Percentiles rank a stretch among this genome's conserved stretches.
These are phyloP conservation scores for Actenoides hombroni DNA, from an alignment of 2,113 vertebrate genomes.

Conservation along the genomic window DNA sequence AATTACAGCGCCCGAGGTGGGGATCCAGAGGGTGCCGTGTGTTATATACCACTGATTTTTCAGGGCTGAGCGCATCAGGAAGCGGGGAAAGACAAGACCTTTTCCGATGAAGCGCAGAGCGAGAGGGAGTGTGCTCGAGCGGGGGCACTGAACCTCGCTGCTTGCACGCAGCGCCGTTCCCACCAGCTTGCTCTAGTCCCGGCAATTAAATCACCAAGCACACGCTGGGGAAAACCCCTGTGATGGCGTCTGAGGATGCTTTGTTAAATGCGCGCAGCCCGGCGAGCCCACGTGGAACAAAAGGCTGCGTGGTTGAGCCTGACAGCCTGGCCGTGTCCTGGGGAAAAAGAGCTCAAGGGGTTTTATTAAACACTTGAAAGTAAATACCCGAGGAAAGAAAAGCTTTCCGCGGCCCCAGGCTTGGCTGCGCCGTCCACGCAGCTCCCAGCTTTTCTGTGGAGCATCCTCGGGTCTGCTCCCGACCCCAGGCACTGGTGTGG, in stretches of 20 bases:
- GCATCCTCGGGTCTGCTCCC: not conserved
- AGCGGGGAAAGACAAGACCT: not conserved
- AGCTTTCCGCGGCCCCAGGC: not conserved
- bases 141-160: accelerated
- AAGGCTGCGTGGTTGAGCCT: conserved; percentile 12
- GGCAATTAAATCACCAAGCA: not conserved
- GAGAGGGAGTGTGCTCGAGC: accelerated
- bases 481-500: not conserved
- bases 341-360: not conserved
- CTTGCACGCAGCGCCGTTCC: not conserved
- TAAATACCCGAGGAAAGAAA: not conserved
- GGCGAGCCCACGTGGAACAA: conserved; percentile 16
- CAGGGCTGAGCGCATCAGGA: not conserved
- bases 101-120: not conserved
- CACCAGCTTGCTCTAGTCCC: not conserved
- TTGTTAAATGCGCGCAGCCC: not conserved
- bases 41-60: not conserved
- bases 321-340: not conserved
- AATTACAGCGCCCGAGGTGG: accelerated
- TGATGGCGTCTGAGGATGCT: conserved; percentile 7
- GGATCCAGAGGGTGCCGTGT: not conserved
- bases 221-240: not conserved
- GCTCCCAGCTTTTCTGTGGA: not conserved
- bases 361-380: not conserved
- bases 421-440: not conserved